Base-by-base conservation (phyloP, 2,797 vertebrate species). In the Silurus aristotelis region DNA sequence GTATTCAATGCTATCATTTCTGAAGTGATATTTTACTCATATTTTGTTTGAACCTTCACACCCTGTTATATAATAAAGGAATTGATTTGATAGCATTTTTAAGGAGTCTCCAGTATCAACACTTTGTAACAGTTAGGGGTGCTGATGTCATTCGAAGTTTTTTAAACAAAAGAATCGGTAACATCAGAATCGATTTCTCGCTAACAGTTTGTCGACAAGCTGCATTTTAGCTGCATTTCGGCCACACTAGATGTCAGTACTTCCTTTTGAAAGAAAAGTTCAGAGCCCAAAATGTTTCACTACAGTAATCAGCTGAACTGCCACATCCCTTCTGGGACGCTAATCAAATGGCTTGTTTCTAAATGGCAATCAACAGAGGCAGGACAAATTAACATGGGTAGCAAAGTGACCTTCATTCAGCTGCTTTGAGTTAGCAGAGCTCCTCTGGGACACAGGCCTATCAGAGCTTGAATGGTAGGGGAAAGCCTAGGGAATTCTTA, bases 311-410 rank as follows among this genome's bases (percentile, higher is more conserved):
- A 5, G 38, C 3, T 15, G 15, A 46, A 46, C 56, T 25, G 43
- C 46, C 27, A 67, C 38, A 1, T 55, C n/a, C 67, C 82, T 58
- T 15, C 68, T n/a, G 89, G 89, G 89, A 90, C 73, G 78, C 88
- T 92, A 91, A 92, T 94, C 89, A 92, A 92, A 93, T 91, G 86
- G 90, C 89, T 86, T 86, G 89, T 91, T 93, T 68, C 91, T 87
- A 88, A 92, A 92, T 84, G 88, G 76, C 90, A 92, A 91, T 93
- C 93, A 91, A 92, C 91, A 91, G 87, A 87, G 87, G 89, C 87
- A 86, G 88, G 81, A 90, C 79, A 91, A 90, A 92, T 91, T 87
- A 82, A 90, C 86, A 87, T 73, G 84, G 88, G 83, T 89, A 90
- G 82, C 86, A 87, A 85, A 90, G 85, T 84, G 87, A 90, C 84